Conservation (phyloP, 1,140 invertebrate genomes). For the Caenorhabditis elegans region DNA sequence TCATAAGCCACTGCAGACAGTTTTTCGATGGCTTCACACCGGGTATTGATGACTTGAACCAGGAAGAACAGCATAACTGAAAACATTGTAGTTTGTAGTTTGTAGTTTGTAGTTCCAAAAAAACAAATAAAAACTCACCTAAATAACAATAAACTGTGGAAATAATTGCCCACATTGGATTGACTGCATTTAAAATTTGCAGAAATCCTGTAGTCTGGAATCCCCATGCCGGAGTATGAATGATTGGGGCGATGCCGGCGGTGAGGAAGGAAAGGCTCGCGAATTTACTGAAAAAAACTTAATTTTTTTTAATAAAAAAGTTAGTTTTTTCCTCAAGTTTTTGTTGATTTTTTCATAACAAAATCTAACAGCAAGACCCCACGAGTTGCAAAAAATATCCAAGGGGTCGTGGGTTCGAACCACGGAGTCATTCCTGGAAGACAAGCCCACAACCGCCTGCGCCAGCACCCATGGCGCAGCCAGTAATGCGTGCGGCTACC, state of each 20-base stretch:
- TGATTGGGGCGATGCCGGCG: not conserved
- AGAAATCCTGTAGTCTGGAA: not conserved
- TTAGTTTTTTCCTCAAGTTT: too few relatives aligned
- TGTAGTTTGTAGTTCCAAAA: too few relatives aligned
- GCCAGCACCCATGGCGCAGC: too few relatives aligned
- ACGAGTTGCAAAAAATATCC: too few relatives aligned
- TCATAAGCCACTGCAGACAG: not conserved
- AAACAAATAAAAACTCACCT: not conserved
- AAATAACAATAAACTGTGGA: not conserved
- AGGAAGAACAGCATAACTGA: constrained; percentile 23
- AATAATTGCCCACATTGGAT: not conserved
- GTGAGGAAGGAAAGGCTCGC: not conserved
- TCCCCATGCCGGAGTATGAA: not conserved
- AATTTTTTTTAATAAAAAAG: too few relatives aligned
- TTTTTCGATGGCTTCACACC: not conserved
- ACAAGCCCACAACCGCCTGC: too few relatives aligned
- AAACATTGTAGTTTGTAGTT: too few relatives aligned
- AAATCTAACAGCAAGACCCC: too few relatives aligned
- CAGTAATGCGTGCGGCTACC: too few relatives aligned
- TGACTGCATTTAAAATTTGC: not conserved
- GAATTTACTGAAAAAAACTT: constrained; percentile 4
- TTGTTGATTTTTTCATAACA: too few relatives aligned
- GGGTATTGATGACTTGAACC: constrained; percentile 15
- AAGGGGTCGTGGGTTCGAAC: too few relatives aligned
- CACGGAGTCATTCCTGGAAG: too few relatives aligned